Conservation (phyloP, 2,888 invertebrate genomes). For the Rotaria sp. region DNA sequence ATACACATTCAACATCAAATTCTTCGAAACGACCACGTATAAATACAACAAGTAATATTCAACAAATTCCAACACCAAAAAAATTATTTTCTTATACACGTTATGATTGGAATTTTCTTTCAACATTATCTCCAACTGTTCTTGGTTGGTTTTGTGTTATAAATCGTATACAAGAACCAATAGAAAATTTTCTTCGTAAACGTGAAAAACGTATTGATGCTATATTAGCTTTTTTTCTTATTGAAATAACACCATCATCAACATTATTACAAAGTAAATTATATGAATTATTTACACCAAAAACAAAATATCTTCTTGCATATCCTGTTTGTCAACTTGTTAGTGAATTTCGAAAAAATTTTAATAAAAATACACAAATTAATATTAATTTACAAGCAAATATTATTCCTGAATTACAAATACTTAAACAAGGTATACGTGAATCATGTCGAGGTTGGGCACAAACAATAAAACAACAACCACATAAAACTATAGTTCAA, state of each 20-base stretch:
- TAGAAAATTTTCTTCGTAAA: background rate
- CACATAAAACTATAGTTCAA: too few species aligned
- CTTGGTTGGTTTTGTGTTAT: constrained; percentile 20
- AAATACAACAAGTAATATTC: too few species aligned
- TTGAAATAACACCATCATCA: background rate
- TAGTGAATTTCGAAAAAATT: background rate
- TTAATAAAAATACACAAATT: background rate
- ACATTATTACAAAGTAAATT: background rate
- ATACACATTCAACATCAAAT: too few species aligned
- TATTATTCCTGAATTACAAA: background rate
- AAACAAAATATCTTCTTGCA: background rate
- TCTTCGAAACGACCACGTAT: too few species aligned
- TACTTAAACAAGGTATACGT: background rate
- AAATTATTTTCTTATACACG: background rate
- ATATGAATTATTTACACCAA: background rate
- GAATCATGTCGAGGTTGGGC: background rate
- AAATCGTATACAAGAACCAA: background rate
- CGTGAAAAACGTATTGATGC: constrained; percentile 1
- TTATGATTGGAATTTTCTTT: constrained; percentile 2
- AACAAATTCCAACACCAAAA: background rate
- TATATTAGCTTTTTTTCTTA: background rate
- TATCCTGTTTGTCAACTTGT: background rate
- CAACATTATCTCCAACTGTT: background rate
- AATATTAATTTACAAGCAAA: background rate
- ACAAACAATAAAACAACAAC: too few species aligned